Base-by-base conservation (phyloP, 2,797 vertebrate genomes). In the Characodon lateralis region DNA sequence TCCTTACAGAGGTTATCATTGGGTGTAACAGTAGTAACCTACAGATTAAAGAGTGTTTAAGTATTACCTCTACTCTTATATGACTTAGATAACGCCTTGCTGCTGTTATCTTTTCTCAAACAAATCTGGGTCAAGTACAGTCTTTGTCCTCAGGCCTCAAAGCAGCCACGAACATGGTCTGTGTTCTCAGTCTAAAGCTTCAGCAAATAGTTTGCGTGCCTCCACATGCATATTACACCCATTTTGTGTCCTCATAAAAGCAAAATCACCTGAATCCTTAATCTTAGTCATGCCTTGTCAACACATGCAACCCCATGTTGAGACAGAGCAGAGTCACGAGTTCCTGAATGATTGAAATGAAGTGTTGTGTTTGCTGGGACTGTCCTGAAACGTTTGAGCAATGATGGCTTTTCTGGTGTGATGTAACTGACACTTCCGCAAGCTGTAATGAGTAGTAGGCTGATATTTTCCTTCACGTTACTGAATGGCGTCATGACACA, bases 331-430 rank as follows among this genome's bases (percentile, higher is more conserved):
- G 1, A 55, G 31, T 77, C 53, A n/a, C 0, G 35, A 48, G 24
- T 77, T 86, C 51, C 78, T 70, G 31, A 63, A 12, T 85, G 63
- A 12, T 13, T 79, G 2, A 78, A 82, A 70, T 46, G 14, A 18
- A 22, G 5, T 26, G 43, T 82, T 82, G 41, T 70, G 74, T 46
- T 53, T 24, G 9, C 16, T 7, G 22, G 28, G 58, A 85, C 78
- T 48, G 39, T 69, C 70, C 71, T 35, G 53, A 13, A 26, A 51
- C 41, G 14, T 70, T 80, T 78, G 50, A 74, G 65, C 71, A 88
- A 85, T 65, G 41, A n/a, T 26, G 5, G 13, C 35, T 1, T 46
- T 84, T 81, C 43, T 72, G 18, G 28, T 14, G 41, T 71, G 58
- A 72, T 5, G 70, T 73, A 65, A 86, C 22, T 41, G 20, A 65